phyloP scores from a whole-genome alignment of 2,888 invertebrate species.

The Nymphalis c-album region DNA sequence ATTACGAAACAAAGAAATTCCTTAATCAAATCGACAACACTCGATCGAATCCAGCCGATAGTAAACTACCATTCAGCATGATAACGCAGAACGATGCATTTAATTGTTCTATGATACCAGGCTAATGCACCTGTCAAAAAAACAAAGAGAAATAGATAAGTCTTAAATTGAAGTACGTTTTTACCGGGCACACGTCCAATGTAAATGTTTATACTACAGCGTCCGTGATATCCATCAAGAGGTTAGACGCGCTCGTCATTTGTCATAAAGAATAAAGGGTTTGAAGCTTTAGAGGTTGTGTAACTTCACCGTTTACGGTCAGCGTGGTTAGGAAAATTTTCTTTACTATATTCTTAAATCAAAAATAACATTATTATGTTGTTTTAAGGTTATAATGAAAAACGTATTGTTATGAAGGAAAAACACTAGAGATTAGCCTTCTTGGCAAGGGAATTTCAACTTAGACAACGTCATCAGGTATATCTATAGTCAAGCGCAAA shows the following conservation, averaged over 20 bases:
- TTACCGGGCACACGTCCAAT: conserved; percentile 60
- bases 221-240: conserved; percentile 66
- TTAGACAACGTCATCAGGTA: no score
- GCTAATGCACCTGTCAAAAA: conserved; percentile 81
- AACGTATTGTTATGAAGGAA: no score
- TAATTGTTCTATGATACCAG: conserved; percentile 79
- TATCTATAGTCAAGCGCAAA: no score
- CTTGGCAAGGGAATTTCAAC: no score
- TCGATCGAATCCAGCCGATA: conserved; percentile 36
- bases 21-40: conserved; percentile 59
- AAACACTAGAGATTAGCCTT: no score
- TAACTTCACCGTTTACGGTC: conserved; percentile 5
- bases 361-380: no score
- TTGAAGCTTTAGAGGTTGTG: conserved; percentile 9
- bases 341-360: background rate
- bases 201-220: conserved; percentile 80
- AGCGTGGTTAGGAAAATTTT: background rate
- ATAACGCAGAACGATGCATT: conserved; percentile 73
- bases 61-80: conserved; percentile 62
- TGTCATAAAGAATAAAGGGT: conserved; percentile 40
- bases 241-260: conserved; percentile 74
- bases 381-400: no score
- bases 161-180: conserved; percentile 73
- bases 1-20: conserved; percentile 70
- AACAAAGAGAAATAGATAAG: conserved; percentile 78